Evolutionary conservation across 30 jellyfish, hydroid and myxozoan genomes (phyloP).

Genomic region (Hydractinia symbiolongicarpus): DNA sequence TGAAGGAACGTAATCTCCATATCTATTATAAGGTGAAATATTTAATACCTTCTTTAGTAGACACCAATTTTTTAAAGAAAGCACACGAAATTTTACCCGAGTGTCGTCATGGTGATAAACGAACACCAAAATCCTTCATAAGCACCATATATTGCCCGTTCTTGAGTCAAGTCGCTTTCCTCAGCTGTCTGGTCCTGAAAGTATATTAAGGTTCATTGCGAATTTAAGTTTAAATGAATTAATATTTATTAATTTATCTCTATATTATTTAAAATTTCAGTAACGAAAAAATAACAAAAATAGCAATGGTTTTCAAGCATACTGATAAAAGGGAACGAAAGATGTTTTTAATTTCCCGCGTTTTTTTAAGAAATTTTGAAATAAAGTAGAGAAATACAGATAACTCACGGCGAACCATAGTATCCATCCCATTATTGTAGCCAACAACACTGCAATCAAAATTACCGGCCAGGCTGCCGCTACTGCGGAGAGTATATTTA

Average conservation of each 20-base stretch:
- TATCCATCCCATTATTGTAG: slow-evolving; percentile 6
- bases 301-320: too few relatives aligned
- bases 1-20: slow-evolving; percentile 21
- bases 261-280: too few relatives aligned
- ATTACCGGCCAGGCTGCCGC: slow-evolving; percentile 11
- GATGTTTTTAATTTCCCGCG: too few relatives aligned
- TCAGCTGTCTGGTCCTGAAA: too few relatives aligned
- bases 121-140: slow-evolving; percentile 25
- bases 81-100: slow-evolving; percentile 3
- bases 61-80: too few relatives aligned
- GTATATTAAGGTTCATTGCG: too few relatives aligned
- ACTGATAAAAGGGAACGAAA: too few relatives aligned
- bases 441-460: slow-evolving; percentile 17
- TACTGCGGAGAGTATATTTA: not conserved
- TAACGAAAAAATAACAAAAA: too few relatives aligned
- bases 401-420: slow-evolving; percentile 21
- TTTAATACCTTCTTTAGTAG: too few relatives aligned
- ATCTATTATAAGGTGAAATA: not conserved
- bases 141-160: slow-evolving; percentile 7
- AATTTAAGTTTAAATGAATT: too few relatives aligned
- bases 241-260: too few relatives aligned
- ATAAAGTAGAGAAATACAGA: too few relatives aligned
- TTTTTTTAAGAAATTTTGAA: not conserved
- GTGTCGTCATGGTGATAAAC: slow-evolving; percentile 29
- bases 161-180: slow-evolving; percentile 2